Evolutionary conservation across 2,888 invertebrate species (phyloP).

Genomic region (Gibbula magus): DNA sequence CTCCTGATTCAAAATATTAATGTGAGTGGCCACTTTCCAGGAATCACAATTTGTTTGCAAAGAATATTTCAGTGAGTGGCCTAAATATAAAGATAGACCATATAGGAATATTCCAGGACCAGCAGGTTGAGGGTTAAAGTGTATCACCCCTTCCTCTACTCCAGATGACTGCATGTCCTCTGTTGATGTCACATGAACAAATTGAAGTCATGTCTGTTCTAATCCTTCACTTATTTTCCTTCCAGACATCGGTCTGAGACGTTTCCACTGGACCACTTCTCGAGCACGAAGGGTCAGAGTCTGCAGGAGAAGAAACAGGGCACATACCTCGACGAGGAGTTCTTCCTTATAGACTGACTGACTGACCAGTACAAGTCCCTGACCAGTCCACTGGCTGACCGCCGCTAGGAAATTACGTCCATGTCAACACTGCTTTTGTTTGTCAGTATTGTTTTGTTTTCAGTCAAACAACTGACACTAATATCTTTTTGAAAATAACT

Average conservation of each 20-base stretch:
- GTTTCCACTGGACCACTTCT: constrained; percentile 63
- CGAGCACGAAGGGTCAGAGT: constrained; percentile 45
- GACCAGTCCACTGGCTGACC: not conserved
- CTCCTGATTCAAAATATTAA: too few relatives aligned
- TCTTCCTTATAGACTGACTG: constrained; percentile 65
- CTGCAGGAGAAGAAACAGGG: constrained; percentile 47
- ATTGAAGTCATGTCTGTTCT: too few relatives aligned
- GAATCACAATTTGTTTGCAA: too few relatives aligned
- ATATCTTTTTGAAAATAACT: not conserved
- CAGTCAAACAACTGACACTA: not conserved
- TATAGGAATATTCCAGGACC: too few relatives aligned
- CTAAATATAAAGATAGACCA: too few relatives aligned
- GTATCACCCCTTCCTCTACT: too few relatives aligned
- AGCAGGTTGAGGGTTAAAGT: too few relatives aligned
- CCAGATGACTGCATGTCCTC: too few relatives aligned
- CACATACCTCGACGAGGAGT: constrained; percentile 69
- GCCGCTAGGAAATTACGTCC: too few relatives aligned
- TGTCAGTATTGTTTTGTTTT: constrained; percentile 1
- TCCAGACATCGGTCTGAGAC: constrained; percentile 67
- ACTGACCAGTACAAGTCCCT: not conserved
- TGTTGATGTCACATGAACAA: too few relatives aligned
- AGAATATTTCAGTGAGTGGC: too few relatives aligned
- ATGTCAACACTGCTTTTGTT: not conserved
- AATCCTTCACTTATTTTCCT: not conserved
- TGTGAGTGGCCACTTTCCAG: too few relatives aligned